Evolutionary conservation across 2,113 vertebrate species (phyloP), one percentile per base, ranked within the genome.

Genomic region (Microtus montanus): DNA sequence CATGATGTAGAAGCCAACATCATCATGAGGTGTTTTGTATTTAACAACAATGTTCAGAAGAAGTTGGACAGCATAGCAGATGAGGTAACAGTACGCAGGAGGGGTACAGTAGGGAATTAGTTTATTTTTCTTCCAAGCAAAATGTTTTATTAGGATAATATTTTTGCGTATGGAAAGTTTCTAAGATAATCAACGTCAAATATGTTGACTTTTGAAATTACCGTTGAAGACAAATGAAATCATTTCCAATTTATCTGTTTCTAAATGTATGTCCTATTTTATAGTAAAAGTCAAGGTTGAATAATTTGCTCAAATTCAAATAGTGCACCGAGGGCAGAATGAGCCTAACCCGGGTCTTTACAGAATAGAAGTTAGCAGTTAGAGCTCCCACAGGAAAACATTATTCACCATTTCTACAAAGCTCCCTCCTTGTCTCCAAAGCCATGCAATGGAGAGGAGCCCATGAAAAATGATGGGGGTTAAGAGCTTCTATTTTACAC

Each of bases 401-500:
- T 8, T 8, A 82, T 3, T 5, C 49, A 68, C 61, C 80, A 35
- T 83, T 80, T 41, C 38, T 61, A 1, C 28, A 75, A 10, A 33
- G 7, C 19, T 85, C n/a, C 22, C 24, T 41, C 5, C 61, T 26
- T n/a, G 79, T 30, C 68, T 94, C 33, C 73, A 61, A 92, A 63
- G 4, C n/a, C 47, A 13, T 20, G 8, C 20, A 64, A 35, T 0
- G 17, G 33, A 89, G 68, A 83, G 3, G n/a, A 52, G n/a, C 74
- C n/a, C 24, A 52, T 26, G 3, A 83, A 71, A 33, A 95, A 64
- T 82, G 44, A n/a, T 33, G 35, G 91, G 19, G 5, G 12, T 44
- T 79, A 87, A 92, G 38, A n/a, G 47, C 68, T 66, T 95, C 80
- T 92, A 91, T 70, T 95, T 85, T 94, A 92, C 49, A 78, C 90